These are phyloP conservation scores for Urocitellus parryii DNA, from an alignment of 2,113 vertebrate genomes.

Conservation along the genomic window DNA sequence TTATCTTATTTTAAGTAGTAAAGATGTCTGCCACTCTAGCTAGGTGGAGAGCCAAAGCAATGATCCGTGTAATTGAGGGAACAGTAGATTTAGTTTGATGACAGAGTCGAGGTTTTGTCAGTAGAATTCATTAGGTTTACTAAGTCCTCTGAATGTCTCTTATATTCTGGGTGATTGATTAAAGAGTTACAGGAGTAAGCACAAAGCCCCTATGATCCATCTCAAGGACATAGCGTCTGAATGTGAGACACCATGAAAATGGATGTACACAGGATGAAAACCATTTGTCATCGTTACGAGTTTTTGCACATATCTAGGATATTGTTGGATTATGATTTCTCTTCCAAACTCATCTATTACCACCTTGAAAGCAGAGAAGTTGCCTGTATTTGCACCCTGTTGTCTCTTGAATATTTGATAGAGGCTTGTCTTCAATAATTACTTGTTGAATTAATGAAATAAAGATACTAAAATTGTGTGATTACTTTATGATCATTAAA, in stretches of 20 bases:
- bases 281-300: neutral
- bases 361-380: neutral
- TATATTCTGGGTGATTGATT: slow-evolving; percentile 56
- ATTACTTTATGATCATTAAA: neutral
- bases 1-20: slow-evolving; percentile 20
- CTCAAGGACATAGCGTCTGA: neutral
- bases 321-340: neutral
- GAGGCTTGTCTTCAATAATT: neutral
- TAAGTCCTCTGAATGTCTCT: neutral
- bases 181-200: slow-evolving; percentile 10
- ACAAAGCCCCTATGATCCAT: neutral
- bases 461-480: neutral
- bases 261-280: neutral
- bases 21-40: neutral
- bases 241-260: neutral
- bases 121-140: slow-evolving; percentile 32
- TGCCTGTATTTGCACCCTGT: neutral
- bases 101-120: neutral
- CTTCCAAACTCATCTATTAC: neutral
- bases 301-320: neutral
- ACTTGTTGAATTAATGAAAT: neutral
- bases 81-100: slow-evolving; percentile 60
- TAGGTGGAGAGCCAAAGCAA: neutral
- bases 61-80: slow-evolving; percentile 47
- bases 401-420: neutral